Evolutionary conservation across 1,140 invertebrate genomes (phyloP), one percentile per base, ranked within the genome.

Genomic region (Saccostrea glomerata): DNA sequence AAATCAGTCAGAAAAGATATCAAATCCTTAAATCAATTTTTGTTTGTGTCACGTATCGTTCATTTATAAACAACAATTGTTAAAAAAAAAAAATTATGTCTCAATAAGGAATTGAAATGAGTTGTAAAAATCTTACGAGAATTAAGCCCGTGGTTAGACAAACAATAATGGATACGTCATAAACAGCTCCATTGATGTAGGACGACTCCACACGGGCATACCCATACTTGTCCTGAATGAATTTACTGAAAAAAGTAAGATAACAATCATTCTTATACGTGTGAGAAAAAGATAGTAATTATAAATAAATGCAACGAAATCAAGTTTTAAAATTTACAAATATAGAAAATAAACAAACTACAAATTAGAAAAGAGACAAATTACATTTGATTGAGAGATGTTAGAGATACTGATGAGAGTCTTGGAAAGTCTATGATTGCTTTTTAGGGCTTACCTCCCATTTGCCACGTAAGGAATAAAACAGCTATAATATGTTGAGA

Each of bases 141-240:
- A 90, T 1, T 36, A 88, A 30, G 63, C 90, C 90, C 4, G 86
- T 66, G 5, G 89, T n/a, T n/a, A 89, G 84, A 20, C 77, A 89
- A 12, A 84, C 73, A 20, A 89, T 17, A 40, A 91, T 85, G n/a
- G 90, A 91, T 40, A 90, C 86, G 36, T 91, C 90, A 70, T 90
- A 91, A 2, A 91, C 66, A 25, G 86, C 86, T 2, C 90, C 90
- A 56, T 86, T 89, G 13, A 87, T 86, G 17, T 91, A 91, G 15
- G 90, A 88, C 4, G 90, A 85, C 3, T 30, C 30, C 13, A 82
- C 86, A 54, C 85, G 85, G 12, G 63, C 25, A 66, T 87, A 88
- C 0, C 87, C 86, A 40, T 88, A 91, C 73, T 89, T 89, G 36
- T 91, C 88, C 55, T 90, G 87, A 13, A 91, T 88, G 55, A 88